These are phyloP conservation scores for Sminthurinus signatus DNA, from an alignment of 1,140 invertebrate species.

Conservation along the genomic window DNA sequence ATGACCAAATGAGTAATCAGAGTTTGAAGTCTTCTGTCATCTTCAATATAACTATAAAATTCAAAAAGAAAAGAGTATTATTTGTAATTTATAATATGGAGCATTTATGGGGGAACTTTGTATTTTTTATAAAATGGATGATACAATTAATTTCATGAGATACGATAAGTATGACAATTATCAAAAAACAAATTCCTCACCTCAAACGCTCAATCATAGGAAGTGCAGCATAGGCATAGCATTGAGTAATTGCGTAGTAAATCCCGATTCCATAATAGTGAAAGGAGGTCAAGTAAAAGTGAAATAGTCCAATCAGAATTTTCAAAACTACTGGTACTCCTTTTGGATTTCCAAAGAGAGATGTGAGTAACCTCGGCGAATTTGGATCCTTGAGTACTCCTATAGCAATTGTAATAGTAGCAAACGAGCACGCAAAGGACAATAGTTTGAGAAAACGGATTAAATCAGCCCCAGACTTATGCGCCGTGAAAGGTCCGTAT, in stretches of 20 bases:
- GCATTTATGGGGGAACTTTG: too few relatives aligned
- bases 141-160: too few relatives aligned
- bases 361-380: background rate
- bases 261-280: background rate
- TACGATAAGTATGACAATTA: too few relatives aligned
- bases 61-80: too few relatives aligned
- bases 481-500: background rate
- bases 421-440: background rate
- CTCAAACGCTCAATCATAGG: background rate
- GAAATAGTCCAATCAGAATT: background rate
- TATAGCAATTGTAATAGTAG: background rate
- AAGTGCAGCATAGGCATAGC: background rate
- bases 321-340: background rate
- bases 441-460: background rate
- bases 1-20: too few relatives aligned
- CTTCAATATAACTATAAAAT: too few relatives aligned
- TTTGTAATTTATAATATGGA: too few relatives aligned
- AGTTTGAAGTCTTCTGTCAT: too few relatives aligned
- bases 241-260: background rate
- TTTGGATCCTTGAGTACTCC: background rate
- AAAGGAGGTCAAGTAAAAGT: background rate
- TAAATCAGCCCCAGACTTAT: background rate
- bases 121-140: background rate
- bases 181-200: too few relatives aligned
- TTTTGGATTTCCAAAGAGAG: background rate